Base-by-base conservation (phyloP, 2,113 vertebrate species). In the Corythoichthys intestinalis region DNA sequence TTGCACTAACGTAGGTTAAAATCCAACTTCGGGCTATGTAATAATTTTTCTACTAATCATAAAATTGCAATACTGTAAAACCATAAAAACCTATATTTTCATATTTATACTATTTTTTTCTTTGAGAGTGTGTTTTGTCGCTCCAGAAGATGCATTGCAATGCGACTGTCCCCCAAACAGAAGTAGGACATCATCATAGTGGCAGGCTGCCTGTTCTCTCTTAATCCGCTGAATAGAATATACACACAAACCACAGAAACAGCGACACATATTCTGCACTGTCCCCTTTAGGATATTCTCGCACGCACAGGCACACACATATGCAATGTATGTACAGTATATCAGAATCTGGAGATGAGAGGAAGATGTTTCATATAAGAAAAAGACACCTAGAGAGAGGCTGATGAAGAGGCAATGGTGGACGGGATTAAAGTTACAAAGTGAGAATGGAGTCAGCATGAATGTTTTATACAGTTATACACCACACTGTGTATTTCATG, bases 251-350 rank as follows among this genome's bases (percentile, higher is more conserved):
- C 41, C 41, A 4, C 9, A 8, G 41, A 44, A 4, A 5, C 41
- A 44, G 6, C 41, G 41, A 7, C 41, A 7, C 41, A 44, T 44
- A 44, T 44, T 44, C 41, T 8, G 41, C 41, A 44, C 41, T 28
- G 1, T 44, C 41, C 9, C 41, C 41, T 44, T 44, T 77, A 35
- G 75, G 53, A 67, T 47, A 41, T 66, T 63, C 46, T 65, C 37
- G 17, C 58, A 12, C 8, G 10, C 28, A 57, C 28, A 15, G 13
- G 15, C 54, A 37, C 57, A 71, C 12, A 34, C 17, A 56, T 75
- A 65, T 69, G 58, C 64, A 73, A 58, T 54, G 57, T 72, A 65
- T 69, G 61, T 69, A 78, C 47, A 70, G 68, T 79, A 83, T 84
- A 28, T 63, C 66, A 67, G 66, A 71, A 65, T 85, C 76, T 73